Conservation (phyloP, 2,888 invertebrate genomes). For the Escarpia spicata region DNA sequence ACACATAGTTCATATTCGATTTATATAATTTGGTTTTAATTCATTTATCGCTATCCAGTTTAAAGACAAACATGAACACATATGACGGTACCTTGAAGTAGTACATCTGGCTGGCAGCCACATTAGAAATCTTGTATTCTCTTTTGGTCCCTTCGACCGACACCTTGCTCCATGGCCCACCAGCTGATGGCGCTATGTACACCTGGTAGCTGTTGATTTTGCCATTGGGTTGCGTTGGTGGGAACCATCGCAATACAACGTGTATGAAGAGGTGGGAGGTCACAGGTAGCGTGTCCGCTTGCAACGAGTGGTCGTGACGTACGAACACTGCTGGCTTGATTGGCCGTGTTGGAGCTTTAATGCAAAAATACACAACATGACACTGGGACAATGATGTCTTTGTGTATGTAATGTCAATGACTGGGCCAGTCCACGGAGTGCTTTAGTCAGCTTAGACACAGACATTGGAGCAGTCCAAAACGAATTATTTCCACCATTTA, state of each 20-base stretch:
- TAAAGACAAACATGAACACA: background rate
- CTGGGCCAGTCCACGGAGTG: too few relatives aligned
- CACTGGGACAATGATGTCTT: background rate
- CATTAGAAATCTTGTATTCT: background rate
- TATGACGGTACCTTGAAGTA: slow-evolving; percentile 29
- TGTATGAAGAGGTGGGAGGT: slow-evolving; percentile 57
- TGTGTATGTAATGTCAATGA: background rate
- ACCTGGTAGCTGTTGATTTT: slow-evolving; percentile 77
- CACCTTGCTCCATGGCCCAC: background rate
- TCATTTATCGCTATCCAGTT: background rate
- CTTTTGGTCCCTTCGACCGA: background rate
- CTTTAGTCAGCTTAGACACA: too few relatives aligned
- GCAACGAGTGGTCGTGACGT: background rate
- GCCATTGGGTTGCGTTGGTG: slow-evolving; percentile 80
- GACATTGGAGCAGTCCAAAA: too few relatives aligned
- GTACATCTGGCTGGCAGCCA: background rate
- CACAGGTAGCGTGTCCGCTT: background rate
- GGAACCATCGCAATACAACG: slow-evolving; percentile 83
- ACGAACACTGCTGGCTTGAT: background rate
- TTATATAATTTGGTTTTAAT: background rate
- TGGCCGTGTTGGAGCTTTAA: background rate
- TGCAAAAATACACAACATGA: background rate
- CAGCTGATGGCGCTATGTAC: background rate
- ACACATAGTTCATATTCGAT: background rate
- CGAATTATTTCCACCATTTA: too few relatives aligned